Evolutionary conservation across 1,140 invertebrate genomes (phyloP).

Genomic region (Hydropsyche tenuis): DNA sequence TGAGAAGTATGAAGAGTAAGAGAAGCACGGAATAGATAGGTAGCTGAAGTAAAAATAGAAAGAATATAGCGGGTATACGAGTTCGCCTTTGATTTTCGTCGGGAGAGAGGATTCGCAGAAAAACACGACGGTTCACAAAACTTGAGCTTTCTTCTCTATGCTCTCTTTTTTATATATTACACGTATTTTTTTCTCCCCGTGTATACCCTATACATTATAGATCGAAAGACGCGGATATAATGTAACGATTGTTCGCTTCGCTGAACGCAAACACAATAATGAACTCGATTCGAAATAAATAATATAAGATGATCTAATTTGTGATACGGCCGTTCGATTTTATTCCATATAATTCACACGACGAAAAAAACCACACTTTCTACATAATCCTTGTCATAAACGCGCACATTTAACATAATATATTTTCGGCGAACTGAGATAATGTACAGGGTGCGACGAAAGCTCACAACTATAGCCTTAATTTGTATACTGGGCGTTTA

Average conservation of each 20-base stretch:
- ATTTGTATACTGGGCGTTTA: too few species aligned
- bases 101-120: constrained; percentile 2
- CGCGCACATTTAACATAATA: too few species aligned
- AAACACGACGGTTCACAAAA: constrained; percentile 2
- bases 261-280: neutral
- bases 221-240: neutral
- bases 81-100: constrained; percentile 7
- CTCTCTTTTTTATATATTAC: neutral
- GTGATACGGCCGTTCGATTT: too few species aligned
- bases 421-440: neutral
- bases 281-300: too few species aligned
- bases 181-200: neutral
- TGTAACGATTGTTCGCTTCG: neutral
- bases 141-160: neutral
- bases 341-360: too few species aligned
- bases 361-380: too few species aligned
- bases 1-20: neutral
- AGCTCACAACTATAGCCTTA: too few species aligned
- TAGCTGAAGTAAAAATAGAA: neutral
- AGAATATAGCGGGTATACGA: neutral
- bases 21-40: neutral
- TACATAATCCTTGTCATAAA: too few species aligned
- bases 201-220: neutral
- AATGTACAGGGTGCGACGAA: neutral
- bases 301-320: too few species aligned